Evolutionary conservation across 1,140 invertebrate genomes (phyloP).

Genomic region (Drosophila saltans): DNA sequence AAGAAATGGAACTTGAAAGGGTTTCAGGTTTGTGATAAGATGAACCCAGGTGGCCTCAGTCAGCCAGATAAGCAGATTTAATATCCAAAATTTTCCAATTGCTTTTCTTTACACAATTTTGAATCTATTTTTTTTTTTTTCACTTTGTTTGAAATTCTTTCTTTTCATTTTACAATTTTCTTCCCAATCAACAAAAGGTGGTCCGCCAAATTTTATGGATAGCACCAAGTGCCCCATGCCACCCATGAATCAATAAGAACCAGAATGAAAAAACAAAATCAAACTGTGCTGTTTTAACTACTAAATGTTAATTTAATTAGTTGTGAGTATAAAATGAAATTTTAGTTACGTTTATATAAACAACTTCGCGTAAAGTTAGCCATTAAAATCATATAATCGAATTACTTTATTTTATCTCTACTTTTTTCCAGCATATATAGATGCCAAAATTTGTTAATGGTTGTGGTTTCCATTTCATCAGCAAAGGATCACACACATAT

Average conservation of each 20-base stretch:
- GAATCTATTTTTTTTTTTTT: no score
- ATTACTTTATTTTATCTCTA: no score
- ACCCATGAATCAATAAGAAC: slow-evolving; percentile 75
- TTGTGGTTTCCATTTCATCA: slow-evolving; percentile 69
- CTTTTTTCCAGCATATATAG: slow-evolving; percentile 61
- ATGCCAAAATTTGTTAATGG: slow-evolving; percentile 78
- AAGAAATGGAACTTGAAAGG: no score
- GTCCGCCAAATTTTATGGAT: slow-evolving; percentile 78
- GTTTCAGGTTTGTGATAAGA: no score
- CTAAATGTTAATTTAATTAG: slow-evolving; percentile 72
- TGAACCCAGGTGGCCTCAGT: no score
- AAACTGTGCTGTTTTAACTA: slow-evolving; percentile 72
- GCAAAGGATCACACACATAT: slow-evolving; percentile 31
- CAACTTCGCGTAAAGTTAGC: no score
- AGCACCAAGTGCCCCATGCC: slow-evolving; percentile 79
- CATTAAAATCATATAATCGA: no score
- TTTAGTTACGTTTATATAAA: no score
- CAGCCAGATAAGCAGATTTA: background rate
- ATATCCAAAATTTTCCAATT: no score
- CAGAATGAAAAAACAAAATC: slow-evolving; percentile 36
- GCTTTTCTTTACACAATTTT: background rate
- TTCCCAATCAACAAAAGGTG: slow-evolving; percentile 42
- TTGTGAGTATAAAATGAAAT: slow-evolving; percentile 53
- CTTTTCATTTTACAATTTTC: no score
- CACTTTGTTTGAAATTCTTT: no score